Base-by-base conservation (phyloP, 37 sponge, comb jelly and placozoan species). In the Halisarca cf. caerulea region DNA sequence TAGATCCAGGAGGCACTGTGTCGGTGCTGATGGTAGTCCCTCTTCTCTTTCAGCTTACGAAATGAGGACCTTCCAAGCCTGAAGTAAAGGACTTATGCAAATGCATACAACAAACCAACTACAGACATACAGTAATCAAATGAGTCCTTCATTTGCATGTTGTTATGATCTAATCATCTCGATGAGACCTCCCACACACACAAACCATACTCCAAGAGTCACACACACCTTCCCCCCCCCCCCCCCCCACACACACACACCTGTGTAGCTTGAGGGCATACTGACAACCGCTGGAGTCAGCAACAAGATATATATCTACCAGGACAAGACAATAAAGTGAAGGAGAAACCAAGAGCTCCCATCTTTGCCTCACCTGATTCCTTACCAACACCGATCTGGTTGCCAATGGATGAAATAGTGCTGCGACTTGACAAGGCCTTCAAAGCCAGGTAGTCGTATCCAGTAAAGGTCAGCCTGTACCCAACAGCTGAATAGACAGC, bases 371-470 rank as follows among this genome's bases (percentile, higher is more conserved):
- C 7, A 91, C 95, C 96, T 68, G 99, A 96, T 74, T 99, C 99
- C 74, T 99, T 99, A 17, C 99, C 99, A 24, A 94, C 96, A 58
- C 99, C 99, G 71, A 99, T 99, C 87, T 95, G 96, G 40, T 95
- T 95, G 57, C 99, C 99, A 36, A 99, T 84, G 34, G 97, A 99
- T 36, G 91, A 59, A 33, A 99, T 84, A 2, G 85, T 81, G 59
- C 80, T 91, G 33, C 96, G 89, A 58, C 40, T 85, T 33, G 94
- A 85, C 39, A 99, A 74, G 0, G 85, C 92, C 58, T 91, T 91
- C 43, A 99, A 82, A 0, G 97, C 99, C 51, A 99, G 88, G 81
- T 97, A 99, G 88, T 99, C 99, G 85, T 99, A 99, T 7, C 99
- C 99, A 47, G 91, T 45, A 80, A 89, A 95, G 6, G 99, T 99